These are phyloP conservation scores for Cotesia vestalis DNA, from an alignment of 1,140 invertebrate genomes.

Conservation along the genomic window DNA sequence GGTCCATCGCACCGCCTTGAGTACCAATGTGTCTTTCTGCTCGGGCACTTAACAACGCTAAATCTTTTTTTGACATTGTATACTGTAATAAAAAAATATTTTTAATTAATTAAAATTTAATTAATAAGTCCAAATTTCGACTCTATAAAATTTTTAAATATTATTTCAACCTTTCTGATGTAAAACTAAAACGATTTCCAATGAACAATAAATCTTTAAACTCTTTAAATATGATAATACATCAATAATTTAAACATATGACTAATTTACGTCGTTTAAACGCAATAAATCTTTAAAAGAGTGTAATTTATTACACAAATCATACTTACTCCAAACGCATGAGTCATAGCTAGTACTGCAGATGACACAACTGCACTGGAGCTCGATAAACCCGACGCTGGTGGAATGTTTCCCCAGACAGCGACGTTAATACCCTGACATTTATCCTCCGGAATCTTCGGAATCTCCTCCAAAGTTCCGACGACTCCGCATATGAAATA, in stretches of 20 bases:
- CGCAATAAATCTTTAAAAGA: too few relatives aligned
- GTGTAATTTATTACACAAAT: neutral
- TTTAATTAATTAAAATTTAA: neutral
- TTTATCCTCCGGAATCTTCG: constrained; percentile 60
- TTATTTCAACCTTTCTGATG: neutral
- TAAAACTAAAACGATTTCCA: neutral
- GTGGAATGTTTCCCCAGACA: constrained; percentile 88
- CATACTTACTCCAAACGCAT: constrained; percentile 73
- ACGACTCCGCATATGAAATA: constrained; percentile 94
- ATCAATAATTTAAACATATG: too few relatives aligned
- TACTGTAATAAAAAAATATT: constrained; percentile 44
- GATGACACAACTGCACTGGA: constrained; percentile 97
- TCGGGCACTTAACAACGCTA: constrained; percentile 87
- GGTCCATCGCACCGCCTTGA: constrained; percentile 99
- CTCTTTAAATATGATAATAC: too few relatives aligned
- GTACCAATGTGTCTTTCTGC: constrained; percentile 94
- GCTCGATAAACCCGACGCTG: constrained; percentile 93
- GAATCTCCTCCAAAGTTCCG: constrained; percentile 78
- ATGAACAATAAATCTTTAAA: too few relatives aligned
- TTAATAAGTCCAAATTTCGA: too few relatives aligned
- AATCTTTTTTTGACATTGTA: constrained; percentile 73
- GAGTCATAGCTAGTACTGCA: constrained; percentile 83
- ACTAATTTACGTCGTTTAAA: too few relatives aligned
- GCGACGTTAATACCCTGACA: constrained; percentile 71
- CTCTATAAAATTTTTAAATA: too few relatives aligned